Percentiles rank a stretch among this genome's conserved stretches.
These are phyloP conservation scores for Chrysoperla carnea DNA, from an alignment of 1,140 invertebrate genomes.

Conservation along the genomic window DNA sequence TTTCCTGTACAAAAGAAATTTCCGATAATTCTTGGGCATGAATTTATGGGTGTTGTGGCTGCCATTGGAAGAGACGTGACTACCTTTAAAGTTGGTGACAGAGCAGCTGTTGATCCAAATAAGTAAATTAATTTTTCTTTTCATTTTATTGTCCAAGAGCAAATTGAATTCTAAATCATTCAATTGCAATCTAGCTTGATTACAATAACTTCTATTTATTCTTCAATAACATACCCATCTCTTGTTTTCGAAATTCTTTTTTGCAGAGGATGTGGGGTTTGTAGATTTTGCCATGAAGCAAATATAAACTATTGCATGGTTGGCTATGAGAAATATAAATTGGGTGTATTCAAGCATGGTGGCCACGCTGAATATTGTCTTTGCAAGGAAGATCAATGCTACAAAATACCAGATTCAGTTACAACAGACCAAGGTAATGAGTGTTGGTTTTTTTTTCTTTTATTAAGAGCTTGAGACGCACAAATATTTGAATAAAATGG, in stretches of 20 bases:
- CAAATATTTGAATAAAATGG: no score
- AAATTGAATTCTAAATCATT: no score
- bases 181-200: no score
- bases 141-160: no score
- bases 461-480: no score
- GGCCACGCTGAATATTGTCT: slow-evolving; percentile 45
- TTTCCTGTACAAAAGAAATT: slow-evolving; percentile 36
- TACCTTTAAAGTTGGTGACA: slow-evolving; percentile 39
- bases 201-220: no score
- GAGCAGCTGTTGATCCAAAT: slow-evolving; percentile 47
- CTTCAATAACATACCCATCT: no score
- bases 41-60: slow-evolving; percentile 43
- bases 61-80: slow-evolving; percentile 34
- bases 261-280: slow-evolving; percentile 35
- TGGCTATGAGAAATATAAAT: slow-evolving; percentile 38
- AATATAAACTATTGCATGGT: slow-evolving; percentile 38
- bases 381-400: slow-evolving; percentile 38
- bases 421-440: slow-evolving; percentile 34
- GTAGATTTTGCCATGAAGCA: slow-evolving; percentile 34
- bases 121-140: no score
- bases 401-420: slow-evolving; percentile 30
- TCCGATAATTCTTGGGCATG: slow-evolving; percentile 43
- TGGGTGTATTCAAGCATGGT: slow-evolving; percentile 43
- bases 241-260: slow-evolving; percentile 1
- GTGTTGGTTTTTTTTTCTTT: no score